phyloP scores from a whole-genome alignment of 2,797 vertebrate species.

The Periparus ater region DNA sequence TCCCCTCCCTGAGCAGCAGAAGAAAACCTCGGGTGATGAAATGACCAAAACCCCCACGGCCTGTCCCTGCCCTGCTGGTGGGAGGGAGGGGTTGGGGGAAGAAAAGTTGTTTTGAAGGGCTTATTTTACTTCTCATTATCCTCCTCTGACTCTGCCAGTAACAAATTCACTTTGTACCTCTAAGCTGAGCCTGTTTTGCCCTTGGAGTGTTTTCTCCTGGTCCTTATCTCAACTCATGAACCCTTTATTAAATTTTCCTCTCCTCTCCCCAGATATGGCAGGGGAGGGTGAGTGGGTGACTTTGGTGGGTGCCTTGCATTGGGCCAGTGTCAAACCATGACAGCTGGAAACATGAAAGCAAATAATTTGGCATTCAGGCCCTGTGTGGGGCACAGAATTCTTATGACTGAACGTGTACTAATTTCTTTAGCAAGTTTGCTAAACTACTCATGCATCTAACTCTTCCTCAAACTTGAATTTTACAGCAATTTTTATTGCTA shows the following conservation, averaged over 20 bases:
- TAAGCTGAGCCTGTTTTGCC: rapidly evolving
- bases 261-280: background rate
- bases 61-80: rapidly evolving
- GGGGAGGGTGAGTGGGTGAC: rapidly evolving
- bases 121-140: background rate
- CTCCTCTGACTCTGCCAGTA: background rate
- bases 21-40: rapidly evolving
- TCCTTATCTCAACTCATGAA: background rate
- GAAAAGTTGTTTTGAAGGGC: background rate
- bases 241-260: rapidly evolving
- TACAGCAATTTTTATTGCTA: background rate
- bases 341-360: background rate
- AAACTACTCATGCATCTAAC: background rate
- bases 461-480: background rate
- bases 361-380: background rate
- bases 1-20: rapidly evolving
- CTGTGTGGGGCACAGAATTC: background rate
- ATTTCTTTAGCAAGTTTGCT: background rate
- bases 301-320: rapidly evolving
- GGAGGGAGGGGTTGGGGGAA: background rate
- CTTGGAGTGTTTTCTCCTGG: rapidly evolving
- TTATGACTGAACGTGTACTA: background rate
- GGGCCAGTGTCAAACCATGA: background rate
- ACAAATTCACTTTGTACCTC: background rate
- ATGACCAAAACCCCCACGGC: background rate